Evolutionary conservation across 2,888 invertebrate species (phyloP), one percentile per base, ranked within the genome.

Genomic region (Drosophila setosimentum): DNA sequence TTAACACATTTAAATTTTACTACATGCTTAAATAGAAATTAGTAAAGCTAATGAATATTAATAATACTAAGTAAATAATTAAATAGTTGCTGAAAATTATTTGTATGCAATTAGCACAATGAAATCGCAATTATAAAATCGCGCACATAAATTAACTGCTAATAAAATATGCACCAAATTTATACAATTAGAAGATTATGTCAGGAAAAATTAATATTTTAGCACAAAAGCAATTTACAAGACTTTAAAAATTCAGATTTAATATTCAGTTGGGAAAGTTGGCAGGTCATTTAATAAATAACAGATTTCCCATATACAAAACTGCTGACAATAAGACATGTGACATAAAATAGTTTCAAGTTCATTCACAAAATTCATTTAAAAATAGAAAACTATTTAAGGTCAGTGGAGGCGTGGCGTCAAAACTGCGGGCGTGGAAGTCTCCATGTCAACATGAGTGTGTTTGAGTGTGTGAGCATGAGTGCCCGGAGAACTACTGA

Each of bases 281-380:
- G 33, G 16, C 60, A 76, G 62, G 21, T 58, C 45, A n/a, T 45
- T 11, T 35, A 2, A 54, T 60, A 67, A 71, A 72, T 58, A 76
- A 55, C 62, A 62, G 50, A 74, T 69, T 58, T 48, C 61, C 29
- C 40, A n/a, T 35, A 66, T 24, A 40, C 7, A 37, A 37, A 18
- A 18, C 18, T 30, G 21, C 29, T 57, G 59, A 50, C 33, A 45
- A 59, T 45, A 37, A 58, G 45, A 51, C 63, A 63, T 57, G 33
- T 11, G 30, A 35, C 68, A 30, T 51, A 72, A 78, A 73, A 67
- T 69, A 74, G 67, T 80, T 84, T 89, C 86, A 86, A 86, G 86
- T 80, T 87, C 89, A 85, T 66, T 59, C 57, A 59, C 67, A 59
- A 68, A 71, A 69, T 69, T 37, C 58, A 62, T 58, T 71, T 53